These are phyloP conservation scores for Thysanoteuthis rhombus DNA, from an alignment of 2,888 invertebrate genomes.

Conservation along the genomic window DNA sequence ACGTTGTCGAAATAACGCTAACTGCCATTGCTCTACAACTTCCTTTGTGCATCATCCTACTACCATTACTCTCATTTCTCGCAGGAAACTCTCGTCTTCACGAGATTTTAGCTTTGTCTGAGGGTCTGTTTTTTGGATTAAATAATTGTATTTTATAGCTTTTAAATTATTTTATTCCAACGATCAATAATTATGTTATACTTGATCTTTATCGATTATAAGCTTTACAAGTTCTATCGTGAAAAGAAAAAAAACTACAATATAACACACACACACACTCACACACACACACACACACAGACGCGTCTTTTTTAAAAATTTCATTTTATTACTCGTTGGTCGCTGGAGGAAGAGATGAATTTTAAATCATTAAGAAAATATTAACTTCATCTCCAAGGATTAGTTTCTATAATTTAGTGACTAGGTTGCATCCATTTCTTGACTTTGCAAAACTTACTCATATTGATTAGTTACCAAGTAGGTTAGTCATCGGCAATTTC, in stretches of 20 bases:
- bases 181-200: neutral
- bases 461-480: neutral
- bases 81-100: neutral
- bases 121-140: fast-evolving
- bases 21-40: neutral
- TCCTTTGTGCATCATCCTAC: neutral
- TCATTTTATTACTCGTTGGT: no score
- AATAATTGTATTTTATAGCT: neutral
- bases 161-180: neutral
- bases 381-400: neutral
- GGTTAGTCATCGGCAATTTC: neutral
- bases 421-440: no score
- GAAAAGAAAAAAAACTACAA: neutral
- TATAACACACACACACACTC: no score
- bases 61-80: neutral
- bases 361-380: neutral
- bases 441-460: no score
- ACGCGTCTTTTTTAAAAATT: no score
- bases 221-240: no score
- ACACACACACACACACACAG: no score
- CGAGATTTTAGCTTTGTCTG: neutral
- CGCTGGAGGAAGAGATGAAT: neutral
- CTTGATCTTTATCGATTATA: neutral
- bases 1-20: neutral
- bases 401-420: neutral